phyloP scores from a whole-genome alignment of 2,797 vertebrate genomes.

The Sebastes minor region DNA sequence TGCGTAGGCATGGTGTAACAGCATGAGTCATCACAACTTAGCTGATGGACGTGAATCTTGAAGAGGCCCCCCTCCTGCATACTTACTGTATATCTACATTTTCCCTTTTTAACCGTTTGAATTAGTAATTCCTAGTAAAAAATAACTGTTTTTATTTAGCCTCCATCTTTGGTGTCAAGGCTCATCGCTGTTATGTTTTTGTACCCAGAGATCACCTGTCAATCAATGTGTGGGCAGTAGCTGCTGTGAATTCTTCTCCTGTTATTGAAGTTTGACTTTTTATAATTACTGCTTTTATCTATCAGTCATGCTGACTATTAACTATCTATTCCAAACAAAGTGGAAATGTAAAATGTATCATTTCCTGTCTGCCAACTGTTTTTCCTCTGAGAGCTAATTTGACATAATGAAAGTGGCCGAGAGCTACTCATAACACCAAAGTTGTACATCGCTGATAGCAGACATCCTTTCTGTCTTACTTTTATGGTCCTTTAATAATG shows the following conservation, averaged over 20 bases:
- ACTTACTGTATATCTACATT: constrained; percentile 3
- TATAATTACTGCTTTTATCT: constrained; percentile 2
- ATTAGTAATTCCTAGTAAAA: constrained; percentile 11
- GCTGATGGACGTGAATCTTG: constrained; percentile 63
- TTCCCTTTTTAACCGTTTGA: constrained; percentile 15
- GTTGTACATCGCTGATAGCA: too few relatives aligned
- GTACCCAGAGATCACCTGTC: not conserved
- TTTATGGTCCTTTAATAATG: too few relatives aligned
- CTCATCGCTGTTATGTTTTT: not conserved
- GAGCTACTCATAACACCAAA: too few relatives aligned
- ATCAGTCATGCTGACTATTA: not conserved
- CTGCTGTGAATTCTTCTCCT: not conserved
- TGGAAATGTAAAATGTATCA: not conserved
- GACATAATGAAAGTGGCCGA: too few relatives aligned
- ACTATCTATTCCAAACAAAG: not conserved
- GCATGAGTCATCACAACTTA: constrained; percentile 72
- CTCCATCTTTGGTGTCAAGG: not conserved
- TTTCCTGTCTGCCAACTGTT: not conserved
- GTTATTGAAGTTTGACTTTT: not conserved
- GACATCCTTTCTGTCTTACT: too few relatives aligned
- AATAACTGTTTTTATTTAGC: not conserved
- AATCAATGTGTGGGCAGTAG: not conserved
- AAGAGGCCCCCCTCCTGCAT: constrained; percentile 26
- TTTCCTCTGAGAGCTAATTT: too few relatives aligned
- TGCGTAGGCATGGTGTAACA: constrained; percentile 68